Evolutionary conservation across 2,888 invertebrate genomes (phyloP), one percentile per base, ranked within the genome.

Genomic region (Ecdyonurus torrentis): DNA sequence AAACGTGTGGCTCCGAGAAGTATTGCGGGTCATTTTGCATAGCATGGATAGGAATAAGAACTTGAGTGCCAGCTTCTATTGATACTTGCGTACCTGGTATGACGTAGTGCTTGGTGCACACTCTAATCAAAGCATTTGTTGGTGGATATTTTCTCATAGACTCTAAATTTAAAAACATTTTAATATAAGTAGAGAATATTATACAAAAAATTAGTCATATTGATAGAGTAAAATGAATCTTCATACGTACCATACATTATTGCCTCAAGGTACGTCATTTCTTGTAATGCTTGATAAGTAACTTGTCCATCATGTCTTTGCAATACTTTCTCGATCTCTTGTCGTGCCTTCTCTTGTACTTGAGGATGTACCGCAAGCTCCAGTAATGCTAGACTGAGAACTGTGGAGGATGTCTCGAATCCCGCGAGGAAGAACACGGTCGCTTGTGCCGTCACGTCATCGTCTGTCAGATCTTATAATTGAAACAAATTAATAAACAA

Each of bases 11-110:
- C 50, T 81, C 72, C 0, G 80, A 78, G 68, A 77, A 83, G 70
- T 78, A 77, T 63, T 79, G 74, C 1, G 79, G 77, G 70, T 83
- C 82, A 66, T 78, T 77, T 66, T 83, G 83, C 59, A 83, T 69
- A 1, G 78, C 80, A 68, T 77, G 77, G 62, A 80, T 77, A 2
- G 82, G 81, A 67, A 83, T 77, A 15, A 79, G 70, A 1, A 81
- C 76, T 1, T 78, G 73, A 65, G 77, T 74, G 2, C 79, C 82
- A 67, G 78, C 73, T 63, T 79, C 77, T 58, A 83, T 71, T n/a
- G 73, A 71, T 2, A 79, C 71, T 25, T 78, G 70, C 3, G 76
- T 77, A 20, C 73, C 75, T 0, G 81, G 80, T 65, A 82, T 71
- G 61, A 69, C 71, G 69, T 81, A 82, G 10, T 73, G 70, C 66